Evolutionary conservation across 30 jellyfish, hydroid and myxozoan genomes (phyloP), one percentile per base, ranked within the genome.

Genomic region (Chrysaora quinquecirrha): DNA sequence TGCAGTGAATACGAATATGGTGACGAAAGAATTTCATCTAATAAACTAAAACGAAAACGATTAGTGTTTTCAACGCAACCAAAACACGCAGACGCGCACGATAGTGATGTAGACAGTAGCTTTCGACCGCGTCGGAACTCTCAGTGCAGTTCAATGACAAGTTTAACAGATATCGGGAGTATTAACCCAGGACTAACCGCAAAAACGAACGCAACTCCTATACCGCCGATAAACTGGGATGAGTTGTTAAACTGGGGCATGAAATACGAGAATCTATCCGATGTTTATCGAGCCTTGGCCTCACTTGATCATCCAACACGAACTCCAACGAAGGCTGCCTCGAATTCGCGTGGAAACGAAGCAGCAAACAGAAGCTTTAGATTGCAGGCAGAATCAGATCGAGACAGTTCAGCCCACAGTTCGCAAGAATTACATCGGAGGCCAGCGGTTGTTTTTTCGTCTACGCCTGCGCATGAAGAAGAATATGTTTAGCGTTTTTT

Each of bases 1-100:
- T 83, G 92, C 65, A 89, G 97, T 52, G 97, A 89, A 69, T 89
- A 70, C 46, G 97, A 89, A 52, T 82, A 76, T 27, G 95, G 97
- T 19, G 85, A 76, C 46, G 87, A 63, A 82, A 48, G 89, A 18
- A 73, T 84, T 56, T 69, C 92, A 22, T 50, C 87, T 12, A 64
- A 73, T 49, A 73, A 74, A 46, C 83, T 73, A 16, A 72, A 64
- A 31, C 87, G 87, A 43, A 84, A 84, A 73, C 87, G 64, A 6
- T 50, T 84, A 19, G 83, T 84, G 19, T 84, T 84, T 34, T 71
- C 95, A 29, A 29, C 11, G 3, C 52, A 3, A 10, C 23, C 76
- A 7, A 68, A 75, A 30, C 86, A 72, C 43, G 70, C 76, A 29
- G 86, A 84, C 10, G 58, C 77, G 4, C 32, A 69, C 49, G 87